Evolutionary conservation across 2,797 vertebrate species (phyloP).

Genomic region (Falco concolor): DNA sequence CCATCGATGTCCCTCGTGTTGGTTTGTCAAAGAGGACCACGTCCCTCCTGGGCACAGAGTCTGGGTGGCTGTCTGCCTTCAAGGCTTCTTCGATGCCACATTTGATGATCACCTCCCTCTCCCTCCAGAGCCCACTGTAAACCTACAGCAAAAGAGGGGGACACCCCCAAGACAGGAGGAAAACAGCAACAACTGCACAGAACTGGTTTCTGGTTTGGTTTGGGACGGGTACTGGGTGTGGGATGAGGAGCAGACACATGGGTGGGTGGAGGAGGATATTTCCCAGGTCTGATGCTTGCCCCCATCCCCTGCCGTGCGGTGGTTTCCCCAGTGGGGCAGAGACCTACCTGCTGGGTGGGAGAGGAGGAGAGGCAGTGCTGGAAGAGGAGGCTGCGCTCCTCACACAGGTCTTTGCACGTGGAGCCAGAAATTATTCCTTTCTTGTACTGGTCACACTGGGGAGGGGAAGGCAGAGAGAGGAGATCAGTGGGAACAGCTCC

Average conservation of each 20-base stretch:
- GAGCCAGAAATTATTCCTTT: constrained; percentile 95
- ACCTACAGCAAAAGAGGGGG: constrained; percentile 75
- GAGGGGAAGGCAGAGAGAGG: background rate
- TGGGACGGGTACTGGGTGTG: accelerated
- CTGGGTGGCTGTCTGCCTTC: constrained; percentile 70
- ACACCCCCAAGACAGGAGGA: accelerated
- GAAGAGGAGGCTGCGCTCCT: constrained; percentile 82
- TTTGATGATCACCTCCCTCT: constrained; percentile 90
- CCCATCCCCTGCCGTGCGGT: accelerated
- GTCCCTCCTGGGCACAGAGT: constrained; percentile 74
- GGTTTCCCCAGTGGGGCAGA: background rate
- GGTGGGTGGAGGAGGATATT: background rate
- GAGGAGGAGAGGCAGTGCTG: constrained; percentile 89
- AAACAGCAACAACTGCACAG: background rate
- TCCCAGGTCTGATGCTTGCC: background rate
- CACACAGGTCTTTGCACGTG: constrained; percentile 88
- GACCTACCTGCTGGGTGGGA: constrained; percentile 84
- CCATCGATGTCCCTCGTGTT: constrained; percentile 91
- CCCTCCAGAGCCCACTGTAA: constrained; percentile 90
- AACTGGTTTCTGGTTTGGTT: background rate
- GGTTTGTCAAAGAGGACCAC: constrained; percentile 90
- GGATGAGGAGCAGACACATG: background rate
- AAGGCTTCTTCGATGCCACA: constrained; percentile 83
- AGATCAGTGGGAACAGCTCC: background rate
- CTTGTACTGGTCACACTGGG: constrained; percentile 93